Conservation (phyloP, 2,888 invertebrate species). For the Tiliacea citrago region DNA sequence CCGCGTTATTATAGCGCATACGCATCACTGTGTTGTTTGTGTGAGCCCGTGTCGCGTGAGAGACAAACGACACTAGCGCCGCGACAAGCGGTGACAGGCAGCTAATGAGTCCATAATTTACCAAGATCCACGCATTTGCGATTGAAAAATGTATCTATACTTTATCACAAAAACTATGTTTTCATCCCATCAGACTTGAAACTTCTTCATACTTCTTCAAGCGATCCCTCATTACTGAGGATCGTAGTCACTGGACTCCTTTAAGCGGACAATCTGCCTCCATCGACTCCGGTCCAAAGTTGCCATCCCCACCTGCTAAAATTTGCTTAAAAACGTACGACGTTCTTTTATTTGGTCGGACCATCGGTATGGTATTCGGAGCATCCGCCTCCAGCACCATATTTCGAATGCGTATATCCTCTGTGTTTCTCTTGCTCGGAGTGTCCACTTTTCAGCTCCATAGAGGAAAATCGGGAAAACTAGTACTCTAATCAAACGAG, state of each 20-base stretch:
- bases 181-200: too few species aligned
- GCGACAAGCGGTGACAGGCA: background rate
- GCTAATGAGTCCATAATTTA: background rate
- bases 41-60: background rate
- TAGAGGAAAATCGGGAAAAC: too few species aligned
- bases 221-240: too few species aligned
- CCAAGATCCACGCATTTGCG: background rate
- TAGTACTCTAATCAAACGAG: too few species aligned
- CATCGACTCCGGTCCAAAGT: too few species aligned
- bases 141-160: background rate
- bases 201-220: too few species aligned
- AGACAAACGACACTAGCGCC: background rate
- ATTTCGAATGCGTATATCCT: background rate
- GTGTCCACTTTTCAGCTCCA: background rate
- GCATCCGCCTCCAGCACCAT: background rate
- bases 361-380: too few species aligned
- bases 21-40: background rate
- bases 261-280: too few species aligned
- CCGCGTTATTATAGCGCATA: background rate
- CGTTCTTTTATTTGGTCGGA: too few species aligned
- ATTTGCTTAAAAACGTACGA: too few species aligned
- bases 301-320: too few species aligned
- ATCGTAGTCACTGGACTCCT: too few species aligned
- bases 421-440: background rate
- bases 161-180: background rate